These are phyloP conservation scores for Falco berigora DNA, from an alignment of 2,797 vertebrate genomes.

Conservation along the genomic window DNA sequence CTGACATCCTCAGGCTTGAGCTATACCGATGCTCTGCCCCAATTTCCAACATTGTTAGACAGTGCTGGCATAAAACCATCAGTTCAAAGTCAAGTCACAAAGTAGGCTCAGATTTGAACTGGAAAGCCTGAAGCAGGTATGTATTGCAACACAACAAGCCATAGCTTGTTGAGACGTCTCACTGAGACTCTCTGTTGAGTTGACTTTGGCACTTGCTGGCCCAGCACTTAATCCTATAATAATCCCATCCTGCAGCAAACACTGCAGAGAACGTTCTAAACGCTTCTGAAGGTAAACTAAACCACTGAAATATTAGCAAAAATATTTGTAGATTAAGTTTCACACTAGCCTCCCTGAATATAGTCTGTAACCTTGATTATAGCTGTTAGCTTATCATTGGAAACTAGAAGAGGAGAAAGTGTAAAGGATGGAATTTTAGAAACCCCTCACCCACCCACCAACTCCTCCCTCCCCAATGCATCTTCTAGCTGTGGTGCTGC, in stretches of 20 bases:
- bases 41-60: background rate
- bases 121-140: background rate
- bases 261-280: background rate
- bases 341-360: background rate
- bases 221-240: conserved; percentile 8
- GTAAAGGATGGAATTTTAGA: background rate
- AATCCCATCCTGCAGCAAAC: background rate
- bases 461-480: background rate
- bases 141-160: background rate
- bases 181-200: background rate
- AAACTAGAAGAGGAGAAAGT: background rate
- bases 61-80: background rate
- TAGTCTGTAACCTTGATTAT: background rate
- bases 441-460: background rate
- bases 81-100: background rate
- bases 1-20: background rate
- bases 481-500: background rate
- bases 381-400: background rate
- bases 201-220: background rate
- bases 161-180: background rate
- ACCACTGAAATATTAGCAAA: background rate
- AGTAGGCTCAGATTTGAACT: background rate
- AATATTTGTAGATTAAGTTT: background rate
- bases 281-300: background rate
- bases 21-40: background rate